A percentile compares a stretch with the other conserved stretches of the same genome.
Evolutionary conservation across 2,797 vertebrate genomes (phyloP).

Genomic region (Tolypeutes matacus): DNA sequence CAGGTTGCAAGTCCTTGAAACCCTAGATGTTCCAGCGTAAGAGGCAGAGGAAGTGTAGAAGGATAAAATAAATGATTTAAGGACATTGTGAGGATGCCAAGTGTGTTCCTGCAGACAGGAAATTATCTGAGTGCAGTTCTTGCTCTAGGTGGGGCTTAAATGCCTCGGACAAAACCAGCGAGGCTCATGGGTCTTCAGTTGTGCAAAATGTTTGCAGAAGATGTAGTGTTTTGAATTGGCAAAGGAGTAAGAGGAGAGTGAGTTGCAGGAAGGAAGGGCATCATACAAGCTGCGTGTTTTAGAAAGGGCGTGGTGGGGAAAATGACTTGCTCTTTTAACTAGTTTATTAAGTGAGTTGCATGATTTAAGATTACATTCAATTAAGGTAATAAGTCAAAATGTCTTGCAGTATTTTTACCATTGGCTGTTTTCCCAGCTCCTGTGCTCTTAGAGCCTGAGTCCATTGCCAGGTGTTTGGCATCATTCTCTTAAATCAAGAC

Average conservation of each 20-base stretch:
- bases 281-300: background rate
- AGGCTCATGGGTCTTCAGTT: background rate
- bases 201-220: background rate
- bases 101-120: background rate
- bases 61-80: background rate
- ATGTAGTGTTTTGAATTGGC: background rate
- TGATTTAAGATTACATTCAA: slow-evolving; percentile 50
- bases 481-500: slow-evolving; percentile 8
- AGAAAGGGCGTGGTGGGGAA: slow-evolving; percentile 51
- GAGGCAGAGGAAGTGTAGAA: background rate
- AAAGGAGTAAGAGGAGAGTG: background rate
- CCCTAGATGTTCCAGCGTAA: background rate
- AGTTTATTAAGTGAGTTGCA: slow-evolving; percentile 52
- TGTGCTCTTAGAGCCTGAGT: background rate
- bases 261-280: background rate
- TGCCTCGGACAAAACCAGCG: background rate
- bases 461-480: background rate
- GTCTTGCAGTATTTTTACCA: slow-evolving; percentile 34
- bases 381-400: slow-evolving; percentile 62
- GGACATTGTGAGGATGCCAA: background rate
- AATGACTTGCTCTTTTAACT: slow-evolving; percentile 49
- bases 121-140: rapidly evolving
- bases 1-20: background rate
- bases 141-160: background rate
- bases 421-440: slow-evolving; percentile 16